phyloP scores from a whole-genome alignment of 2,888 invertebrate species.

The Isoperla grammatica region DNA sequence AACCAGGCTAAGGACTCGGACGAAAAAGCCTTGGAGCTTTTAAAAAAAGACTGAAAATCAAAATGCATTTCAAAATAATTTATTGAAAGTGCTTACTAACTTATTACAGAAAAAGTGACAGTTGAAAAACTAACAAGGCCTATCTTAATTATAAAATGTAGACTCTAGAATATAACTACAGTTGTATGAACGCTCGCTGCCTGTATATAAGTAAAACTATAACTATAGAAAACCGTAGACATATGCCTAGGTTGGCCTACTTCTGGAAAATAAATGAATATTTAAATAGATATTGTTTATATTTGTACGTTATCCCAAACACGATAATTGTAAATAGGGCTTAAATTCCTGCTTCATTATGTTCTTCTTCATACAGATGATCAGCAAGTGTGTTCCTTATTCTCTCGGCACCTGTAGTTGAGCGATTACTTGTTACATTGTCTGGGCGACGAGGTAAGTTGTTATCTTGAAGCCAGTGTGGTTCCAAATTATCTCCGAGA shows the following conservation, averaged over 20 bases:
- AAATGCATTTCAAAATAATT: not conserved
- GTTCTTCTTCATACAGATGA: not conserved
- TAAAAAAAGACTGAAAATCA: not conserved
- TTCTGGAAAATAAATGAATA: too few relatives aligned
- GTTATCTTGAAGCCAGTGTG: not conserved
- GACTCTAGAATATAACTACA: too few relatives aligned
- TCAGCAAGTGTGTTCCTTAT: not conserved
- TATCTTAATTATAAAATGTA: not conserved
- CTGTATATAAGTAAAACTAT: too few relatives aligned
- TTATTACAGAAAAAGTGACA: not conserved
- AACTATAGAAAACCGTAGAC: too few relatives aligned
- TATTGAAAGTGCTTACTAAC: not conserved
- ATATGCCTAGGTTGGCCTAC: too few relatives aligned
- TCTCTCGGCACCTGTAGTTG: not conserved
- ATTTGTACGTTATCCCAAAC: too few relatives aligned
- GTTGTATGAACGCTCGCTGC: too few relatives aligned
- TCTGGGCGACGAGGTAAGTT: not conserved
- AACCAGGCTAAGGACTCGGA: not conserved
- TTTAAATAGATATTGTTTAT: too few relatives aligned
- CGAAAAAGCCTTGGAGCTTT: not conserved
- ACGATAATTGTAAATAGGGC: too few relatives aligned
- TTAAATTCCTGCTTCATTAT: too few relatives aligned
- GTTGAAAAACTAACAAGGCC: not conserved
- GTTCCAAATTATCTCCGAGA: not conserved
- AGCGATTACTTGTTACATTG: not conserved